These are phyloP conservation scores for Seriola quinqueradiata DNA, from an alignment of 2,113 vertebrate species.

Conservation along the genomic window DNA sequence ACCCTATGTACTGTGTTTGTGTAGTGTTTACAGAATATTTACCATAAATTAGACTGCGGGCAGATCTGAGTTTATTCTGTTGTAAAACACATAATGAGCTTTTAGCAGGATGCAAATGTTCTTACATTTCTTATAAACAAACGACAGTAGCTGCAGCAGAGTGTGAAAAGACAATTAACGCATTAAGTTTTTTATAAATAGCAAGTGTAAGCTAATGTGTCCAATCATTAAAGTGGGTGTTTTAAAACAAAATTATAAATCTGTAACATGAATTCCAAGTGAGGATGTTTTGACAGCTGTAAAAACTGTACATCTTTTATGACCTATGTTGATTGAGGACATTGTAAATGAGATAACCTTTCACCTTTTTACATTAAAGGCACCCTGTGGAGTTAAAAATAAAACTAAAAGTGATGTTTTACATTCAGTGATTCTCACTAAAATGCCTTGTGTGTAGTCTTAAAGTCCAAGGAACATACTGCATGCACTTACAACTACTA, in stretches of 20 bases:
- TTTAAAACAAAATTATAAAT: constrained; percentile 32
- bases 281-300: background rate
- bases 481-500: no score
- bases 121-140: background rate
- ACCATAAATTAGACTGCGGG: constrained; percentile 70
- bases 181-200: constrained; percentile 35
- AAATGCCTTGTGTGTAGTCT: no score
- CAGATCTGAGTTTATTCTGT: constrained; percentile 50
- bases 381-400: background rate
- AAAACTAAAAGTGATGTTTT: background rate
- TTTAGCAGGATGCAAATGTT: constrained; percentile 2
- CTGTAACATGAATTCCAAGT: constrained; percentile 1
- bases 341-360: background rate
- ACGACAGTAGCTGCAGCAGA: background rate
- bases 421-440: no score
- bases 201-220: background rate
- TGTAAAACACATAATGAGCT: constrained; percentile 26
- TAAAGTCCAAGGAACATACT: no score
- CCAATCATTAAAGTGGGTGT: constrained; percentile 31
- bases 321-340: background rate
- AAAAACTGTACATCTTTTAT: background rate
- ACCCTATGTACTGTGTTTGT: constrained; percentile 54
- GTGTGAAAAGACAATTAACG: constrained; percentile 20
- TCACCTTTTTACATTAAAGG: background rate
- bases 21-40: constrained; percentile 59